Percentiles rank a stretch among this genome's conserved stretches.
Evolutionary conservation across 1,140 invertebrate species (phyloP).

Genomic region (Choristoneura fumiferana): DNA sequence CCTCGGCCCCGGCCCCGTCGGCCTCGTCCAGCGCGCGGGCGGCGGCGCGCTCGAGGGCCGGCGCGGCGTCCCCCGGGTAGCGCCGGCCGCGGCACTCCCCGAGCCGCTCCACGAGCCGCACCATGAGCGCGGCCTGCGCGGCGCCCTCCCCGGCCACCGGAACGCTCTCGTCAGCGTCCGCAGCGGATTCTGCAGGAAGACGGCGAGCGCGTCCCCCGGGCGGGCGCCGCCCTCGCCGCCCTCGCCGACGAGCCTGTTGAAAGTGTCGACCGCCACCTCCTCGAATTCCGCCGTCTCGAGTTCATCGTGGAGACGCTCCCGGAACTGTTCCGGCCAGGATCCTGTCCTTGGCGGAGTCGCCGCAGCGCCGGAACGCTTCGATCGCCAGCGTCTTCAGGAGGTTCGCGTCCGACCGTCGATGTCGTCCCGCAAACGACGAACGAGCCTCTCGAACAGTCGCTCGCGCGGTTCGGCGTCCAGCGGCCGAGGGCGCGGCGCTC

Average conservation of each 20-base stretch:
- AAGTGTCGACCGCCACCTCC: conserved; percentile 46
- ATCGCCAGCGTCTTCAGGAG: conserved; percentile 35
- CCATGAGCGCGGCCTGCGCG: too few relatives aligned
- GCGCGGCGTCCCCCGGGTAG: too few relatives aligned
- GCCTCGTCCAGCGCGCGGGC: too few relatives aligned
- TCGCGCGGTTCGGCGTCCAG: conserved; percentile 45
- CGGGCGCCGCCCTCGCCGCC: conserved; percentile 35
- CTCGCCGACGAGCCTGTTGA: conserved; percentile 68
- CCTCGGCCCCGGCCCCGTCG: too few relatives aligned
- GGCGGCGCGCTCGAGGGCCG: too few relatives aligned
- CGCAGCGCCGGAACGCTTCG: conserved; percentile 48
- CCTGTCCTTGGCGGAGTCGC: conserved; percentile 35
- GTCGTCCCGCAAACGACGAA: conserved; percentile 27
- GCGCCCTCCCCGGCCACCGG: conserved; percentile 43
- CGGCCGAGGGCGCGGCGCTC: conserved; percentile 33
- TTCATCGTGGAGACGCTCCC: conserved; percentile 42
- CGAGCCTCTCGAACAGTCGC: conserved; percentile 28
- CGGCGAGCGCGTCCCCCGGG: conserved; percentile 40
- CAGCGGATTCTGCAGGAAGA: conserved; percentile 61
- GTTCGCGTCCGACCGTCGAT: conserved; percentile 34
- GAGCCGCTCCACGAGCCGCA: too few relatives aligned
- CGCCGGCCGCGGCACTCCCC: too few relatives aligned
- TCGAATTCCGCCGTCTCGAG: conserved; percentile 43
- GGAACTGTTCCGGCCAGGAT: conserved; percentile 49
- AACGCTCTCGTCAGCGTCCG: conserved; percentile 54